phyloP scores from a whole-genome alignment of 2,797 vertebrate genomes.

The Trachops cirrhosus region DNA sequence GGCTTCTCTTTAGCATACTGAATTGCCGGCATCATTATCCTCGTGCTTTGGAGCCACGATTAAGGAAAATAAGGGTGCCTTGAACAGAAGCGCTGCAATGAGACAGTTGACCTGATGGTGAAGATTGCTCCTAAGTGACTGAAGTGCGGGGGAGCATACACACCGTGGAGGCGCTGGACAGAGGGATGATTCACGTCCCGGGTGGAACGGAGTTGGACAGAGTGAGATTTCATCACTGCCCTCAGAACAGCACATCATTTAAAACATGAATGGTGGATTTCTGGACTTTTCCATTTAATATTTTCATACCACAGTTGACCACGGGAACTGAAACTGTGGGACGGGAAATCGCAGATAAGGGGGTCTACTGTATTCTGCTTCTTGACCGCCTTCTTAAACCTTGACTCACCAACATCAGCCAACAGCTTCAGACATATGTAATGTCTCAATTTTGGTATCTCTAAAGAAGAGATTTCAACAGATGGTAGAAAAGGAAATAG shows the following conservation, averaged over 20 bases:
- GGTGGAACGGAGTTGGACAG: not conserved
- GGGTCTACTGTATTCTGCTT: not conserved
- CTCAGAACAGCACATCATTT: not conserved
- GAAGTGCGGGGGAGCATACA: not conserved
- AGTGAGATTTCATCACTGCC: not conserved
- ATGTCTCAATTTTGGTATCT: not conserved
- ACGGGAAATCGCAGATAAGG: not conserved
- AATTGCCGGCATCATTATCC: not conserved
- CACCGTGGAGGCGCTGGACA: not conserved
- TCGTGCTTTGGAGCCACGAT: not conserved
- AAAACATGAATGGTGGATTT: not conserved
- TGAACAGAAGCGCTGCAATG: not conserved
- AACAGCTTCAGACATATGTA: conserved; percentile 5
- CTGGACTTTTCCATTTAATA: not conserved
- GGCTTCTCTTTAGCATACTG: not conserved
- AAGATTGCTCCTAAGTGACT: not conserved
- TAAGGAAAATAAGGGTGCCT: not conserved
- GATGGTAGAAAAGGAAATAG: conserved; percentile 18
- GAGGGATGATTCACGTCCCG: not conserved
- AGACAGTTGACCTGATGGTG: not conserved
- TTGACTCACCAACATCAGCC: not conserved
- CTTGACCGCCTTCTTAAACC: not conserved
- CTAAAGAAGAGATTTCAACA: conserved; percentile 39
- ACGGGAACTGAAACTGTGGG: not conserved
- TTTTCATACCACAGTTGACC: not conserved